phyloP scores from a whole-genome alignment of 2,113 vertebrate genomes.

The Festucalex cinctus region DNA sequence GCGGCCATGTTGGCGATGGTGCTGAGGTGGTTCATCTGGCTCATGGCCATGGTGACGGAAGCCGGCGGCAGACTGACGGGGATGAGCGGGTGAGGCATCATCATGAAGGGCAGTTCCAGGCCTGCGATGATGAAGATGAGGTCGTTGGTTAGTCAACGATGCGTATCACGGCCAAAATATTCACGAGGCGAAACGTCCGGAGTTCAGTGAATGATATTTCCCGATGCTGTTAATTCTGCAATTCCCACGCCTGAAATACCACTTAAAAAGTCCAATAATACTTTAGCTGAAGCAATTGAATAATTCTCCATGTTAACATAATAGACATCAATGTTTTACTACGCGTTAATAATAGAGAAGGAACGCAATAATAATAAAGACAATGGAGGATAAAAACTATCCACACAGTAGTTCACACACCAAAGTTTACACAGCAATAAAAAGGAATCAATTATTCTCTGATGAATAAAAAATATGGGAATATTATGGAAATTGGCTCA shows the following conservation, averaged over 20 bases:
- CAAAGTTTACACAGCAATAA: slow-evolving; percentile 67
- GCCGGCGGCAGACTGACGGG: slow-evolving; percentile 98
- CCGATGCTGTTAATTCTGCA: slow-evolving; percentile 33
- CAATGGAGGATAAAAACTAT: slow-evolving; percentile 50
- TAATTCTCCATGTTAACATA: slow-evolving; percentile 65
- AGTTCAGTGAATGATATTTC: slow-evolving; percentile 27
- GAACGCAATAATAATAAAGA: slow-evolving; percentile 63
- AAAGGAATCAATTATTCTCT: slow-evolving; percentile 65
- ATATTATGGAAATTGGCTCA: slow-evolving; percentile 71
- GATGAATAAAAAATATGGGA: slow-evolving; percentile 58
- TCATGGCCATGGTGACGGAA: slow-evolving; percentile 99
- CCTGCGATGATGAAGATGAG: slow-evolving; percentile 71
- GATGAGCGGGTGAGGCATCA: slow-evolving; percentile 99
- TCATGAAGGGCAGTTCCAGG: slow-evolving; percentile 99
- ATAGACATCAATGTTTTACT: slow-evolving; percentile 68
- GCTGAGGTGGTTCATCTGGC: slow-evolving; percentile 99
- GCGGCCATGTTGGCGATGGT: slow-evolving; percentile 99
- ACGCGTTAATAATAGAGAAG: slow-evolving; percentile 64
- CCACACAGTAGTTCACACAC: slow-evolving; percentile 62
- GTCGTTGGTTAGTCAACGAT: slow-evolving; percentile 63
- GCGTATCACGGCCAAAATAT: slow-evolving; percentile 48
- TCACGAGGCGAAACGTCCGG: slow-evolving; percentile 43
- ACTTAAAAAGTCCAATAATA: slow-evolving; percentile 55
- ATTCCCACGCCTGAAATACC: slow-evolving; percentile 41
- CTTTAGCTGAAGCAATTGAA: slow-evolving; percentile 43